Evolutionary conservation across 2,888 invertebrate species (phyloP).

Genomic region (Macroteleia sp.): DNA sequence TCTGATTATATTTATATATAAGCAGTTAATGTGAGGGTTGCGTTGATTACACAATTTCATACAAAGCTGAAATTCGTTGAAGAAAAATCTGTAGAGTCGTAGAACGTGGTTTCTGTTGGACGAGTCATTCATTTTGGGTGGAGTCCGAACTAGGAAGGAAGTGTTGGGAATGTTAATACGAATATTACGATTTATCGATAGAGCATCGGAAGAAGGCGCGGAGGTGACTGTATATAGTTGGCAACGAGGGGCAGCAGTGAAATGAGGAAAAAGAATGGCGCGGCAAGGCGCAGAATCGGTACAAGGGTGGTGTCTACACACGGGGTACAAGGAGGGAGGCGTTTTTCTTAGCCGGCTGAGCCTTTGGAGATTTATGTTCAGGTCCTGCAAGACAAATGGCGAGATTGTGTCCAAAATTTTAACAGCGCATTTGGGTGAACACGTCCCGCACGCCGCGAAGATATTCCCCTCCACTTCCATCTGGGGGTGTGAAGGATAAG

Average conservation of each 20-base stretch:
- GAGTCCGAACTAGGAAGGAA: slow-evolving; percentile 73
- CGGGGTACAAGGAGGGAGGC: slow-evolving; percentile 83
- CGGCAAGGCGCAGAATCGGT: slow-evolving; percentile 66
- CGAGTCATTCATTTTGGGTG: slow-evolving; percentile 71
- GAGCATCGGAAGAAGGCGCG: slow-evolving; percentile 73
- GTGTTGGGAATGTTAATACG: slow-evolving; percentile 82
- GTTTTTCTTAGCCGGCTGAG: slow-evolving; percentile 86
- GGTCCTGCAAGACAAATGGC: slow-evolving; percentile 91
- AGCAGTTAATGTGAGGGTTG: no score
- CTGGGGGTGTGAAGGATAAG: slow-evolving; percentile 67
- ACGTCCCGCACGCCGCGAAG: slow-evolving; percentile 83
- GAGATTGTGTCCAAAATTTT: slow-evolving; percentile 92
- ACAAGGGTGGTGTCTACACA: slow-evolving; percentile 75
- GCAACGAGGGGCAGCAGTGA: slow-evolving; percentile 67
- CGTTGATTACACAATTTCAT: no score
- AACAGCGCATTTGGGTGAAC: slow-evolving; percentile 88
- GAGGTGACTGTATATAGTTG: slow-evolving; percentile 56
- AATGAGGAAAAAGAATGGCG: slow-evolving; percentile 75
- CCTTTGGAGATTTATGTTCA: slow-evolving; percentile 88
- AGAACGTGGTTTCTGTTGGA: slow-evolving; percentile 65
- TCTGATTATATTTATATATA: no score
- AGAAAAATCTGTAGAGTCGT: slow-evolving; percentile 40
- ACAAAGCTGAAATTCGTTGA: no score
- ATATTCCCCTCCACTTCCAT: slow-evolving; percentile 82
- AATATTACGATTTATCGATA: slow-evolving; percentile 82